Base-by-base conservation (phyloP, 2,113 vertebrate genomes). In the Hippotragus niger region DNA sequence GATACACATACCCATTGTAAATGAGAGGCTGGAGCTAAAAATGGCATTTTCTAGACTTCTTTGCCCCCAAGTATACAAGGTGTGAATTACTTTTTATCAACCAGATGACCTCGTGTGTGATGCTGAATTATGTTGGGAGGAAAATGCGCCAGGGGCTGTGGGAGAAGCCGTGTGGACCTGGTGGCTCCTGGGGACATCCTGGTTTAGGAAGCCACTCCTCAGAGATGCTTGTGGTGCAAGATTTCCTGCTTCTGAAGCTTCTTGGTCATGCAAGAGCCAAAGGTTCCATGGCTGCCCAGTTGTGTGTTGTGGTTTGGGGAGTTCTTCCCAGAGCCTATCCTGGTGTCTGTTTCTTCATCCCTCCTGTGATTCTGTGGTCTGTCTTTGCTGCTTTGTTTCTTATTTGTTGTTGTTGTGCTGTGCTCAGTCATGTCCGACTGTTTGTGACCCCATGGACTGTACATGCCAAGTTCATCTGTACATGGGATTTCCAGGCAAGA, bases 171-270 rank as follows among this genome's bases (percentile, higher is more conserved):
- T 2, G 13, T 53, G 43, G 36, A 86, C 13, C 76, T 31, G 15
- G 52, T 53, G 53, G 67, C 84, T 78, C 55, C 53, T 29, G 21
- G 27, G 17, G 36, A 45, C 55, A 29, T 90, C 81, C 58, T 15
- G 36, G 21, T 43, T 62, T 27, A 9, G 67, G n/a, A 84, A 58
- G 29, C n/a, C 40, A 25, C 81, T 84, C 76, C 84, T 53, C 17
- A 27, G 43, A 52, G 88, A 8, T 31, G 55, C 17, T 50, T 21
- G 50, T 36, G 57, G 9, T 17, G 27, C n/a, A 45, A 25, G 47
- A 57, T 93, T 93, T 90, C 92, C 87, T 47, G 57, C 78, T 82
- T n/a, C 74, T 2, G 90, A 86, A 40, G 67, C 67, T n/a, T 21
- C 58, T 47, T 21, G 25, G 45, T 58, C 58, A 25, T 0, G 19